phyloP scores from a whole-genome alignment of 2,797 vertebrate species.

The Eidolon dupreanum region DNA sequence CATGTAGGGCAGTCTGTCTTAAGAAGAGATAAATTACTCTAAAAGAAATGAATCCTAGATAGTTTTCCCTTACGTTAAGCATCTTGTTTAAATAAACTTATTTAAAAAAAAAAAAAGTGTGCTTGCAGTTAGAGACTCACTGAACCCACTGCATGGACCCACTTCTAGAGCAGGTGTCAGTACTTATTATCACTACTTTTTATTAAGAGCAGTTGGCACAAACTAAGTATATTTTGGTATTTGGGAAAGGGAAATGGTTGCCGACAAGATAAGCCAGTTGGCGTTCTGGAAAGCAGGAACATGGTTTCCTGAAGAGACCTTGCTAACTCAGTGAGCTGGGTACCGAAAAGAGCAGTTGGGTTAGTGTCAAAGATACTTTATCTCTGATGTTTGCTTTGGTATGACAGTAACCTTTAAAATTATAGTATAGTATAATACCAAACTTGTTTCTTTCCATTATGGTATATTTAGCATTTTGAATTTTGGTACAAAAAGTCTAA shows the following conservation, averaged over 20 bases:
- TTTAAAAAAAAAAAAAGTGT: not conserved
- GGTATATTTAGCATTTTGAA: slow-evolving; percentile 17
- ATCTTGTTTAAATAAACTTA: slow-evolving; percentile 9
- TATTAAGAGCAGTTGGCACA: not conserved
- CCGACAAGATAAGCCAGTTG: not conserved
- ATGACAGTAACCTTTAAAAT: not conserved
- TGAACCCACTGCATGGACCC: not conserved
- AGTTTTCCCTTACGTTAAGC: not conserved
- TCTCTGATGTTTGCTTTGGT: slow-evolving; percentile 1
- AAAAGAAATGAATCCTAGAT: not conserved
- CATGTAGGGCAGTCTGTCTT: not conserved
- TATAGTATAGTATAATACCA: not conserved
- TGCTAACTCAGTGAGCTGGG: not conserved
- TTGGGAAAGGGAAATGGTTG: not conserved
- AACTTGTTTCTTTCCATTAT: not conserved
- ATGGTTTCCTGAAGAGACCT: not conserved
- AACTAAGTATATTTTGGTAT: not conserved
- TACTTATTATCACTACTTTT: not conserved
- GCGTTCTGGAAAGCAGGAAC: not conserved
- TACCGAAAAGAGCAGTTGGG: not conserved
- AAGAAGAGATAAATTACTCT: not conserved
- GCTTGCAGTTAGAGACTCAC: not conserved
- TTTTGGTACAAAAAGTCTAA: not conserved
- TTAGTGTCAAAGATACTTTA: not conserved
- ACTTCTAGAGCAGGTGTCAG: not conserved